A percentile compares a stretch with the other conserved stretches of the same genome.
These are phyloP conservation scores for Aporophyla lueneburgensis DNA, from an alignment of 2,888 invertebrate genomes.

Conservation along the genomic window DNA sequence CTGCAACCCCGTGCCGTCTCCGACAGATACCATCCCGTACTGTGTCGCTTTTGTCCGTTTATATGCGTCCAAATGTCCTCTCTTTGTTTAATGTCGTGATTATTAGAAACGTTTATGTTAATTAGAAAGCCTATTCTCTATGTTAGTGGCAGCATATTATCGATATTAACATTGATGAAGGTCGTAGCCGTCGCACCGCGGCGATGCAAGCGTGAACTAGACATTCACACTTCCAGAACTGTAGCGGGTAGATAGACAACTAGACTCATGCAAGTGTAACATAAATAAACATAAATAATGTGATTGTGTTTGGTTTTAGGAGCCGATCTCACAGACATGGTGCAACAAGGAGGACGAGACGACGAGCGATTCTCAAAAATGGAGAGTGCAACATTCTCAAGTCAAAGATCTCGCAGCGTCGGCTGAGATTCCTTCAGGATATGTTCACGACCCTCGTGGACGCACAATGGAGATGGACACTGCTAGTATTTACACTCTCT, in stretches of 20 bases:
- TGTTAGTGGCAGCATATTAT: constrained; percentile 78
- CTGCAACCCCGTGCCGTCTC: constrained; percentile 83
- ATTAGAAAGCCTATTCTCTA: constrained; percentile 78
- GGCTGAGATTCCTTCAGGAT: constrained; percentile 94
- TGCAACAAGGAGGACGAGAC: constrained; percentile 93
- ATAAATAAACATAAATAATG: constrained; percentile 68
- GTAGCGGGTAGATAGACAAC: constrained; percentile 73
- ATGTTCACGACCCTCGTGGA: constrained; percentile 97
- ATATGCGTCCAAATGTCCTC: constrained; percentile 68
- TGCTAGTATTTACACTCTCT: constrained; percentile 95
- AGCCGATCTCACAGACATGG: constrained; percentile 93
- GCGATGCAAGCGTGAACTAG: constrained; percentile 82
- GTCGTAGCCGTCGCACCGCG: constrained; percentile 72
- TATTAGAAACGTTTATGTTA: constrained; percentile 73
- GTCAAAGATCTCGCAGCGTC: constrained; percentile 95
- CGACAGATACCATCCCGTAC: constrained; percentile 82
- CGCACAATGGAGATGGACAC: constrained; percentile 97
- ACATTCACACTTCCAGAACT: constrained; percentile 80
- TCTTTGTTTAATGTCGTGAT: constrained; percentile 69
- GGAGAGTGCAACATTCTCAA: constrained; percentile 99
- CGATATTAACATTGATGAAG: constrained; percentile 86
- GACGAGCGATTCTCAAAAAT: constrained; percentile 97
- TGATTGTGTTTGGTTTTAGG: constrained; percentile 88
- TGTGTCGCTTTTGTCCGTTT: constrained; percentile 86
- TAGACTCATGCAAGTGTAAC: constrained; percentile 74